Evolutionary conservation across 2,113 vertebrate species (phyloP).

Genomic region (Chlorocebus sabaeus): DNA sequence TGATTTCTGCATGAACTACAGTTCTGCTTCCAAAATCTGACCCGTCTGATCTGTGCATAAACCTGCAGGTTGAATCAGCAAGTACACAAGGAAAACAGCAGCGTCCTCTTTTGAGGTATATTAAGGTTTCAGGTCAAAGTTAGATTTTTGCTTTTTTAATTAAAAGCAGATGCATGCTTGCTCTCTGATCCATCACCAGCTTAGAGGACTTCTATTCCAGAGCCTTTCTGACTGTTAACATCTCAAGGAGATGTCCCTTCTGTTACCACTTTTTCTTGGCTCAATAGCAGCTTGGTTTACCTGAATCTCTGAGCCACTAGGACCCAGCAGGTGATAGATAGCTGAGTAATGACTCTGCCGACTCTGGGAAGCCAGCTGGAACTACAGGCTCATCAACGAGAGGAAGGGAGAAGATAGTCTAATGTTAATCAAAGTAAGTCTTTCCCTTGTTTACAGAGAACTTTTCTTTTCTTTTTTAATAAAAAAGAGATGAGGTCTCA

Average conservation of each 20-base stretch:
- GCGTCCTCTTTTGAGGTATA: neutral
- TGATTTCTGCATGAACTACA: conserved; percentile 7
- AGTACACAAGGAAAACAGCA: neutral
- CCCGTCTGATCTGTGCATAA: neutral
- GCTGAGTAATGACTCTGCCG: neutral
- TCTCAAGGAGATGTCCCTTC: neutral
- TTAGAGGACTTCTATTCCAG: neutral
- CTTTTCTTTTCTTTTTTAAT: neutral
- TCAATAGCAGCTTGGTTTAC: neutral
- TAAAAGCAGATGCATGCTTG: neutral
- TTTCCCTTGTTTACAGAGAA: neutral
- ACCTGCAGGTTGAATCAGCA: neutral
- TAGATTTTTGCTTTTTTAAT: conserved; percentile 21
- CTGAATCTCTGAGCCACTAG: neutral
- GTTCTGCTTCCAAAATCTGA: conserved; percentile 49
- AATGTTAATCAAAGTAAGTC: neutral
- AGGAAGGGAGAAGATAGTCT: neutral
- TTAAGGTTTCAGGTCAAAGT: neutral
- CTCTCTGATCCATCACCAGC: neutral
- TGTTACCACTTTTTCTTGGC: neutral
- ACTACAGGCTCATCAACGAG: neutral
- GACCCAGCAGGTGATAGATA: neutral
- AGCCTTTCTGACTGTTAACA: neutral
- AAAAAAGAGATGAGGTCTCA: neutral
- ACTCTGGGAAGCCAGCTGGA: neutral